Evolutionary conservation across 2,113 vertebrate species (phyloP).

Genomic region (Ciconia maguari): DNA sequence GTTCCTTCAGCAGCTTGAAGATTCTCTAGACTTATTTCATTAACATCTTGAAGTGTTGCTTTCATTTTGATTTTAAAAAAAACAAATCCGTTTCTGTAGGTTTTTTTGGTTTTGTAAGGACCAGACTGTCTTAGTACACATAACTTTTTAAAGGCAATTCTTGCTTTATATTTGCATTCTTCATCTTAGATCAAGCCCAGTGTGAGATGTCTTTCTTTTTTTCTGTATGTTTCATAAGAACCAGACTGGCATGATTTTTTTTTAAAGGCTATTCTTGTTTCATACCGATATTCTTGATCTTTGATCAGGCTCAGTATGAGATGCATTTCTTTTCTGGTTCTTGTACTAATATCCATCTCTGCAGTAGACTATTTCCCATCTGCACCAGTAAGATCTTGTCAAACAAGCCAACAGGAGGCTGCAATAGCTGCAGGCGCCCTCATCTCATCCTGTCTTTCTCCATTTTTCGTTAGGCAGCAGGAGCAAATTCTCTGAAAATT

Average conservation of each 20-base stretch:
- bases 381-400: neutral
- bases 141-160: neutral
- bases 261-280: neutral
- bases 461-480: conserved; percentile 9
- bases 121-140: neutral
- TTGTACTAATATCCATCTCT: neutral
- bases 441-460: neutral
- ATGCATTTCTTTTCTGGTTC: neutral
- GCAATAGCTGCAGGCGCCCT: neutral
- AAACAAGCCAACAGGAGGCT: neutral
- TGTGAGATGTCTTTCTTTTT: neutral
- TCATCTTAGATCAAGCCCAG: neutral
- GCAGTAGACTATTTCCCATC: neutral
- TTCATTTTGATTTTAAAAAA: neutral
- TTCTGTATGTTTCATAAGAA: neutral
- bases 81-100: accelerated
- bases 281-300: neutral
- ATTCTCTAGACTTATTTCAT: neutral
- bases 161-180: neutral
- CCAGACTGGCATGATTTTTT: neutral
- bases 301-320: neutral
- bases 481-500: conserved; percentile 46
- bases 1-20: neutral
- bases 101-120: neutral
- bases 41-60: neutral